Percentiles rank a stretch among this genome's conserved stretches.
Conservation (phyloP, 2,888 invertebrate genomes). For the Drosophila phalerata region DNA sequence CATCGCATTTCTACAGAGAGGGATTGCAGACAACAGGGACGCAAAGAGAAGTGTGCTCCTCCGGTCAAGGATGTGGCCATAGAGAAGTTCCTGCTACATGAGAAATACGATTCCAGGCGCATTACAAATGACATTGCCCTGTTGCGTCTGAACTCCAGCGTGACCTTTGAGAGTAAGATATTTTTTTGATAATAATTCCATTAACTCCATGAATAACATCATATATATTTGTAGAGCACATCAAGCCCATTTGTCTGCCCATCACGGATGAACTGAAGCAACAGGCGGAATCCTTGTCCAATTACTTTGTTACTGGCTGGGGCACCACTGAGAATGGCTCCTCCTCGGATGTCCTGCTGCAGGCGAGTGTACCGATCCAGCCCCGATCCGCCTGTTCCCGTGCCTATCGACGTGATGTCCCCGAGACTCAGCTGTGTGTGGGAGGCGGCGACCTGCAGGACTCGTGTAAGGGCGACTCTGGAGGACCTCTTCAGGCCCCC, state of each 20-base stretch:
- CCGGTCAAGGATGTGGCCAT: constrained; percentile 73
- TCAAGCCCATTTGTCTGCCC: constrained; percentile 76
- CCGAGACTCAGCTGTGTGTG: constrained; percentile 86
- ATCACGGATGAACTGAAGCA: constrained; percentile 63
- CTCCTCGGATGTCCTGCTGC: constrained; percentile 71
- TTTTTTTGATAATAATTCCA: accelerated
- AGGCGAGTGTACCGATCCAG: constrained; percentile 69
- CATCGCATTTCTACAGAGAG: constrained; percentile 69
- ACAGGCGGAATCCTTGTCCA: constrained; percentile 46
- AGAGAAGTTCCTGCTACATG: constrained; percentile 68
- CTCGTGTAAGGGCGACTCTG: constrained; percentile 81
- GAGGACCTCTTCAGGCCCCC: constrained; percentile 76
- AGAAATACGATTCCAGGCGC: constrained; percentile 52
- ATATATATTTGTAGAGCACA: constrained; percentile 55
- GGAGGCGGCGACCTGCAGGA: constrained; percentile 76
- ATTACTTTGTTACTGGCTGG: constrained; percentile 77
- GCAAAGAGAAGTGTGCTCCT: constrained; percentile 68
- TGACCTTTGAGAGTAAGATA: constrained; percentile 67
- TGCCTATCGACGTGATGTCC: constrained; percentile 55
- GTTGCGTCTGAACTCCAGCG: constrained; percentile 64
- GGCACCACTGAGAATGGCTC: constrained; percentile 77
- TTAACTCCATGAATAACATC: accelerated
- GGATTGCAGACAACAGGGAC: constrained; percentile 69
- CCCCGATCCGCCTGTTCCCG: constrained; percentile 52
- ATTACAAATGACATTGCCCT: constrained; percentile 74